Percentiles rank a stretch among this genome's conserved stretches.
These are phyloP conservation scores for Sebastes matsubarae DNA, from an alignment of 2,797 vertebrate species.

Conservation along the genomic window DNA sequence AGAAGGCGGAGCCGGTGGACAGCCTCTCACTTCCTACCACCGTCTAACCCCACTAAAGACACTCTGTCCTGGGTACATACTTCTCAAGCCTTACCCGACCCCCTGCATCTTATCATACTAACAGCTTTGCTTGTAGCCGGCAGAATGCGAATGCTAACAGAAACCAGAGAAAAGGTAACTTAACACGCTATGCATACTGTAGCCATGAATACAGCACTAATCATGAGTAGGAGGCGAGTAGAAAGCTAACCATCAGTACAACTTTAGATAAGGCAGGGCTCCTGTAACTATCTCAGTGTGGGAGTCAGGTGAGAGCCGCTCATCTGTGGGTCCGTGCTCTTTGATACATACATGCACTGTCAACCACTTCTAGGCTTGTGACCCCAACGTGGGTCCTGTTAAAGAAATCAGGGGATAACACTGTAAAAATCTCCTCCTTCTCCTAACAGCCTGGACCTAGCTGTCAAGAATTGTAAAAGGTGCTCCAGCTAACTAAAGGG, in stretches of 20 bases:
- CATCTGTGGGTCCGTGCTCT: neutral
- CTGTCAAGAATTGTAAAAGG: slow-evolving; percentile 20
- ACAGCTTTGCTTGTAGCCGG: slow-evolving; percentile 59
- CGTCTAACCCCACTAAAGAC: slow-evolving; percentile 73
- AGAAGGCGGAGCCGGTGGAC: slow-evolving; percentile 77
- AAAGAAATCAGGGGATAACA: slow-evolving; percentile 11
- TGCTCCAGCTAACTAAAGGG: slow-evolving; percentile 45
- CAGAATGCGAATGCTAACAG: slow-evolving; percentile 40
- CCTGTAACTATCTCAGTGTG: neutral
- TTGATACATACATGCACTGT: slow-evolving; percentile 19
- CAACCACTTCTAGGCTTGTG: neutral
- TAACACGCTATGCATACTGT: slow-evolving; percentile 23
- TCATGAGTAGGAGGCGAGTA: slow-evolving; percentile 30
- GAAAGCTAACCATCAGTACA: slow-evolving; percentile 19
- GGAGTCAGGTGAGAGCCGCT: slow-evolving; percentile 9
- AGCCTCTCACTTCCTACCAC: slow-evolving; percentile 76
- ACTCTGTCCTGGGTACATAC: slow-evolving; percentile 65
- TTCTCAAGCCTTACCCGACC: slow-evolving; percentile 18
- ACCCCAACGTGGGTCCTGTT: neutral
- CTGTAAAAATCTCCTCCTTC: slow-evolving; percentile 5
- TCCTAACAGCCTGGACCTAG: neutral
- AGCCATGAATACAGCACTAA: slow-evolving; percentile 40
- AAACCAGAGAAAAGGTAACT: slow-evolving; percentile 20
- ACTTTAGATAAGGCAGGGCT: slow-evolving; percentile 13
- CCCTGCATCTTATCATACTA: slow-evolving; percentile 47